A percentile compares a stretch with the other conserved stretches of the same genome.
These are phyloP conservation scores for Leptobrachium ailaonicum DNA, from an alignment of 2,113 vertebrate species.

Conservation along the genomic window DNA sequence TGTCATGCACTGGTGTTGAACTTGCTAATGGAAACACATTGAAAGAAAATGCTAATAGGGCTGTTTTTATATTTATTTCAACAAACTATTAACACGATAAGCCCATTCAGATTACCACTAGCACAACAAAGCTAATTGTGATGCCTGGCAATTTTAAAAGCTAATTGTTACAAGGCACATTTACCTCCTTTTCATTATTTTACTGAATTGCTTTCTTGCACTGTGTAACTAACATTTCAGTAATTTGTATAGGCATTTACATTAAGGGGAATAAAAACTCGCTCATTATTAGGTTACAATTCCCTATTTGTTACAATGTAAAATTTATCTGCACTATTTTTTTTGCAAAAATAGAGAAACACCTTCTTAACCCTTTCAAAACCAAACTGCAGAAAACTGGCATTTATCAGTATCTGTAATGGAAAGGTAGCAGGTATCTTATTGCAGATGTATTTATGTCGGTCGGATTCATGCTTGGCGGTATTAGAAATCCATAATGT, in stretches of 20 bases:
- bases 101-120: neutral
- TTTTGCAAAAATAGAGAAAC: neutral
- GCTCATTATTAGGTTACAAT: neutral
- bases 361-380: neutral
- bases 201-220: neutral
- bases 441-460: too few species aligned
- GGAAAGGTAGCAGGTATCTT: too few species aligned
- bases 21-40: too few species aligned
- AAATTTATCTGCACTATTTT: neutral
- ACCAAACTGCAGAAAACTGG: too few species aligned
- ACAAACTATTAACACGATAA: too few species aligned
- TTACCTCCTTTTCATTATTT: neutral
- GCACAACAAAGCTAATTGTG: neutral
- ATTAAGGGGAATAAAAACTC: neutral
- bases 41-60: too few species aligned
- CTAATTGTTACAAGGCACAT: constrained; percentile 3
- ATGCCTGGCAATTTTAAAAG: neutral
- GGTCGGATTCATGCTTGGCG: too few species aligned
- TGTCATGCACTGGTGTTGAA: too few species aligned
- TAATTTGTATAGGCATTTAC: neutral
- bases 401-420: too few species aligned
- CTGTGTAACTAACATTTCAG: neutral
- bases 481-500: too few species aligned
- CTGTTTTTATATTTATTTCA: too few species aligned
- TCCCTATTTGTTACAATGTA: neutral